A percentile compares a stretch with the other conserved stretches of the same genome.
phyloP scores from a whole-genome alignment of 2,113 vertebrate species.

The Neodon shergylaensis region DNA sequence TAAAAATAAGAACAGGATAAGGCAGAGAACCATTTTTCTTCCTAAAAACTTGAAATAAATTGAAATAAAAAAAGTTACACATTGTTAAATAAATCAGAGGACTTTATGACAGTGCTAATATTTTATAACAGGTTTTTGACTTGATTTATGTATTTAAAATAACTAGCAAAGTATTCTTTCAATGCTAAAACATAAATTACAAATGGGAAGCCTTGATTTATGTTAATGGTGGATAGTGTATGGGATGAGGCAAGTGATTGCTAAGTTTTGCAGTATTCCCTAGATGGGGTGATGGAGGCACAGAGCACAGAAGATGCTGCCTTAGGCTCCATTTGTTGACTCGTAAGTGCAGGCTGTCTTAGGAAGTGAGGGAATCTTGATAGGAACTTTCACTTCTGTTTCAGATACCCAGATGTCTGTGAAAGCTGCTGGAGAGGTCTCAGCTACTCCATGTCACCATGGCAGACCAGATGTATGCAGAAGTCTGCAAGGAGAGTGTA shows the following conservation, averaged over 20 bases:
- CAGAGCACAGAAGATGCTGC: not conserved
- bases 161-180: conserved; percentile 70
- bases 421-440: conserved; percentile 17
- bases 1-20: conserved; percentile 70
- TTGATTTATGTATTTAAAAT: conserved; percentile 81
- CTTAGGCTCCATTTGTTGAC: not conserved
- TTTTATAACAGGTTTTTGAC: conserved; percentile 79
- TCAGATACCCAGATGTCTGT: conserved; percentile 34
- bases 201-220: conserved; percentile 70
- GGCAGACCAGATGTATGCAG: conserved; percentile 9
- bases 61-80: conserved; percentile 65
- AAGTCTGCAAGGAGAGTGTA: not conserved
- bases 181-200: conserved; percentile 74
- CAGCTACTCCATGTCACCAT: not conserved
- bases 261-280: conserved; percentile 26
- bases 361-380: conserved; percentile 43
- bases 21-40: conserved; percentile 56
- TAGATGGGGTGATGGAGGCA: not conserved
- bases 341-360: conserved; percentile 27
- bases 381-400: conserved; percentile 57
- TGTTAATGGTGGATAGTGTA: conserved; percentile 48
- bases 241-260: not conserved
- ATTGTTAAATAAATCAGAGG: conserved; percentile 77
- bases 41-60: conserved; percentile 73
- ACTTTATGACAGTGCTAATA: conserved; percentile 76